Evolutionary conservation across 2,113 vertebrate species (phyloP), one percentile per base, ranked within the genome.

Genomic region (Labeo catla): DNA sequence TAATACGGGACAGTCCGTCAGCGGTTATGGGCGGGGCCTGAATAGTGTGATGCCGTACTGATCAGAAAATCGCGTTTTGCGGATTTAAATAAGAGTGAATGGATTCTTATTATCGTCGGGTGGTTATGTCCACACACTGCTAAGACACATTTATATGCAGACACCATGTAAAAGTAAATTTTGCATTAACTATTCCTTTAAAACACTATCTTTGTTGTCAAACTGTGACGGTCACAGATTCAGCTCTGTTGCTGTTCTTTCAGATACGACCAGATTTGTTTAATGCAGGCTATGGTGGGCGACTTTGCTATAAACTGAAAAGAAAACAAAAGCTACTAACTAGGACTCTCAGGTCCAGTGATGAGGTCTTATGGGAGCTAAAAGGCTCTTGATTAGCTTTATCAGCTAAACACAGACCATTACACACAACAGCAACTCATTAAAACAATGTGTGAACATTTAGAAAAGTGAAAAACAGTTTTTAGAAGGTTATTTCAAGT

Each of bases 331-430:
- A 76, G 10, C 49, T 34, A 61, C 52, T 47, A 8, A 16, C 66
- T 43, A 39, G 15, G 63, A 49, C 47, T 84, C 66, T 61, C 74
- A 47, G 45, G 79, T 81, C 76, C 80, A n/a, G 36, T 52, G 49
- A 43, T 68, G 72, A 57, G 65, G 82, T 85, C 52, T 81, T 65
- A 11, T 34, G 43, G 52, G 34, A 83, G 54, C 23, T 45, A 84
- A 23, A 66, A 54, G 12, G 39, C 63, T 77, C 76, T 28, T 82
- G 74, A 82, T 73, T 82, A 78, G 63, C 77, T n/a, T 83, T 76
- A 76, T 81, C 81, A 80, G 84, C 63, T 28, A 39, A 73, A 34
- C 70, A 84, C 68, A 86, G 65, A 77, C 80, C 84, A 72, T 50
- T 68, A 84, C 50, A 82, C 47, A 82, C 45, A 84, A 83, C 36